Conservation (phyloP, 2,888 invertebrate species). For the Dichetophora obliterata region DNA sequence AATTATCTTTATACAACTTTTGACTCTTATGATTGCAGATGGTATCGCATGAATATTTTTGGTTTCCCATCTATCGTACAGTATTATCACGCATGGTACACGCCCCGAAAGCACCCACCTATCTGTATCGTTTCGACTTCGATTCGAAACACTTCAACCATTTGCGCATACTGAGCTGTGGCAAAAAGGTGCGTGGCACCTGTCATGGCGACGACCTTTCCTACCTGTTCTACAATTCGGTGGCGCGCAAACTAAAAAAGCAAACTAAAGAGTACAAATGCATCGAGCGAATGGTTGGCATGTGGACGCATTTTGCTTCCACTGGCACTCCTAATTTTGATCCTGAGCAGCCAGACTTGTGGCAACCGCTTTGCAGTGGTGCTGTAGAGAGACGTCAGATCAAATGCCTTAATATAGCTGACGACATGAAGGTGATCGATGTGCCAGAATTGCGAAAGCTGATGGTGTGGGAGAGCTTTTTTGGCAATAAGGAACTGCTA, state of each 20-base stretch:
- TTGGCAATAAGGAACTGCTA: slow-evolving; percentile 59
- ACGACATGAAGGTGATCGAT: slow-evolving; percentile 64
- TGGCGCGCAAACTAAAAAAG: slow-evolving; percentile 61
- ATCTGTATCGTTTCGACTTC: slow-evolving; percentile 68
- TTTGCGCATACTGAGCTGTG: slow-evolving; percentile 66
- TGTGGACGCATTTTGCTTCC: slow-evolving; percentile 67
- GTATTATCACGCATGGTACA: slow-evolving; percentile 63
- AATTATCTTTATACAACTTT: background rate
- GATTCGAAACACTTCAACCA: slow-evolving; percentile 69
- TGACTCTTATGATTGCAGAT: slow-evolving; percentile 54
- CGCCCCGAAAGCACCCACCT: slow-evolving; percentile 63
- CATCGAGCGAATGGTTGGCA: slow-evolving; percentile 65
- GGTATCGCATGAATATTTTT: slow-evolving; percentile 68
- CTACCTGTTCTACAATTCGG: slow-evolving; percentile 67
- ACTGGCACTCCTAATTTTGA: slow-evolving; percentile 64
- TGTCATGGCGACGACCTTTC: slow-evolving; percentile 69
- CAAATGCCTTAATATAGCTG: slow-evolving; percentile 69
- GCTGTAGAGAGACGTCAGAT: slow-evolving; percentile 58
- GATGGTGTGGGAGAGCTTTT: slow-evolving; percentile 67
- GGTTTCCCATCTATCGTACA: slow-evolving; percentile 69
- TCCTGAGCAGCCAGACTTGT: slow-evolving; percentile 58
- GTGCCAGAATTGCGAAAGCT: slow-evolving; percentile 65
- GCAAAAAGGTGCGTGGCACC: slow-evolving; percentile 66
- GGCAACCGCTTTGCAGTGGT: slow-evolving; percentile 59
- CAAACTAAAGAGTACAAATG: slow-evolving; percentile 66